These are phyloP conservation scores for Astyanax mexicanus DNA, from an alignment of 2,797 vertebrate species.

Conservation along the genomic window DNA sequence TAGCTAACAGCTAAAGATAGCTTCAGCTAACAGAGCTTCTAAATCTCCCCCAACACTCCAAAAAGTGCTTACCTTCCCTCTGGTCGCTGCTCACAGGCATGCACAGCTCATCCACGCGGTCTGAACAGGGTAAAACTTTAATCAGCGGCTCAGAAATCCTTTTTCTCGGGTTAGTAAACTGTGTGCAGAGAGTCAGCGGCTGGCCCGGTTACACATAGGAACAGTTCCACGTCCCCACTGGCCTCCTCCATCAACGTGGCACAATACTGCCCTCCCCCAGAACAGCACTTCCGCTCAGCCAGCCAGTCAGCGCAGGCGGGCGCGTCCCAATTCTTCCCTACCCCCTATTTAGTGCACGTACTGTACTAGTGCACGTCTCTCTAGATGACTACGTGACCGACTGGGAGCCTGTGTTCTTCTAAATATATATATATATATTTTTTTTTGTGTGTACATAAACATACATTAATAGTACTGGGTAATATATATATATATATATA, in stretches of 20 bases:
- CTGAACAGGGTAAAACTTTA: neutral
- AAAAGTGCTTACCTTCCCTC: conserved; percentile 68
- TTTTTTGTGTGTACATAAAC: no score
- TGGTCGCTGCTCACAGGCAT: conserved; percentile 53
- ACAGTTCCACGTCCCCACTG: conserved; percentile 82
- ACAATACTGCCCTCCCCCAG: conserved; percentile 67
- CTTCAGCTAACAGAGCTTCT: conserved; percentile 36
- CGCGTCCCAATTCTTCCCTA: neutral
- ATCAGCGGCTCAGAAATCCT: neutral
- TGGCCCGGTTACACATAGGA: conserved; percentile 61
- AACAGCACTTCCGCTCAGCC: conserved; percentile 52
- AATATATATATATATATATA: no score
- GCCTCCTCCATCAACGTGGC: conserved; percentile 87
- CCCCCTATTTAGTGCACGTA: neutral
- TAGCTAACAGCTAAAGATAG: no score
- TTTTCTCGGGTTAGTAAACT: conserved; percentile 3
- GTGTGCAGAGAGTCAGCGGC: conserved; percentile 44
- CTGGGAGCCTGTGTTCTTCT: no score
- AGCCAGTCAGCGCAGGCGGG: neutral
- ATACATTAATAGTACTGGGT: no score
- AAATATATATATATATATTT: no score
- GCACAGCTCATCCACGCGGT: conserved; percentile 55
- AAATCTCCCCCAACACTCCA: neutral
- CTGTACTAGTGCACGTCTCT: neutral
- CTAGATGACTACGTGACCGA: neutral